These are phyloP conservation scores for Manis javanica DNA, from an alignment of 2,797 vertebrate species.

Conservation along the genomic window DNA sequence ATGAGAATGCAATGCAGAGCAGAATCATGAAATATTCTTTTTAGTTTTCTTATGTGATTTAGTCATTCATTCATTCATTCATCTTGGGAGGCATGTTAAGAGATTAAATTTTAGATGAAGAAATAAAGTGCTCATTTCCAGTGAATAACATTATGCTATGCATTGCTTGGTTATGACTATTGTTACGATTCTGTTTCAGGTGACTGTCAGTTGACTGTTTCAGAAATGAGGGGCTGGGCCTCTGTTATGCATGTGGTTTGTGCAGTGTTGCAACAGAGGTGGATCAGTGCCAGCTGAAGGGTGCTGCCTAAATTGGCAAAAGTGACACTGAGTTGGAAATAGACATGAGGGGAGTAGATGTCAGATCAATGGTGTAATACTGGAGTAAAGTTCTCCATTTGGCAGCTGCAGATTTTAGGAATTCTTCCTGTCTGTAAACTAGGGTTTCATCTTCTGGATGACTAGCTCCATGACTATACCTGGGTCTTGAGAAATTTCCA, in stretches of 20 bases:
- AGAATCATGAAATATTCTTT: background rate
- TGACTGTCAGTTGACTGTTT: slow-evolving; percentile 37
- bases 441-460: background rate
- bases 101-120: slow-evolving; percentile 16
- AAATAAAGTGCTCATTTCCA: background rate
- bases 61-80: background rate
- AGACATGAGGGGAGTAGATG: background rate
- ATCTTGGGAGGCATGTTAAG: background rate
- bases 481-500: background rate
- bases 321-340: background rate
- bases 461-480: background rate
- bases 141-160: background rate
- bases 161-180: background rate
- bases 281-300: slow-evolving; percentile 18
- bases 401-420: background rate
- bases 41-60: background rate
- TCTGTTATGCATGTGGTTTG: background rate
- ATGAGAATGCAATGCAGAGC: background rate
- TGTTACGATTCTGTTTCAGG: slow-evolving; percentile 44
- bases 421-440: slow-evolving; percentile 1
- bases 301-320: slow-evolving; percentile 6
- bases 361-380: background rate
- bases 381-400: slow-evolving; percentile 9
- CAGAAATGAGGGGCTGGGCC: background rate
- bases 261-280: slow-evolving; percentile 40